A percentile compares a stretch with the other conserved stretches of the same genome.
These are phyloP conservation scores for Donacobius atricapilla DNA, from an alignment of 2,113 vertebrate species.

Conservation along the genomic window DNA sequence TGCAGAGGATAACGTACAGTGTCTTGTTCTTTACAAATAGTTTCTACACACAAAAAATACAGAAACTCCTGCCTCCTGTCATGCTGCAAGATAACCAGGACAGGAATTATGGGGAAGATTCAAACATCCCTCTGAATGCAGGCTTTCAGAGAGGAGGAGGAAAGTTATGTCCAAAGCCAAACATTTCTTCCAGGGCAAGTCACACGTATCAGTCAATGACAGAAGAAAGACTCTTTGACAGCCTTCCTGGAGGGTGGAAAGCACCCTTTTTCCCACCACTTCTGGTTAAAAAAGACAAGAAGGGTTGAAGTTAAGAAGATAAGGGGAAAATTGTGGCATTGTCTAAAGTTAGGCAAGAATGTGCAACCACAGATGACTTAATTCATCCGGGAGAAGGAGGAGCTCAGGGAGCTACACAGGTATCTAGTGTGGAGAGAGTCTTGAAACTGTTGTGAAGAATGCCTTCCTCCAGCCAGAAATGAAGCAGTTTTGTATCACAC, in stretches of 20 bases:
- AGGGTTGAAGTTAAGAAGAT: background rate
- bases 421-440: background rate
- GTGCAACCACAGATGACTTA: background rate
- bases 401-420: background rate
- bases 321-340: background rate
- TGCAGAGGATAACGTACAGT: rapidly evolving
- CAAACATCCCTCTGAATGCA: background rate
- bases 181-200: background rate
- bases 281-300: background rate
- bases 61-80: background rate
- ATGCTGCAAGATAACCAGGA: background rate
- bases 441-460: background rate
- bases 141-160: background rate
- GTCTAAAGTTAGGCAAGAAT: background rate
- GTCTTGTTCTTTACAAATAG: background rate
- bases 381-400: background rate
- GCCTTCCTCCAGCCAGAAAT: background rate
- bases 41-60: background rate
- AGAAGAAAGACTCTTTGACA: background rate
- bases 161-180: background rate
- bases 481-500: background rate
- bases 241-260: background rate
- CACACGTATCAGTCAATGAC: rapidly evolving
- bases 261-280: background rate
- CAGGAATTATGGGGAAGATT: background rate